Base-by-base conservation (phyloP, 2,113 vertebrate genomes). In the Mustela nigripes region DNA sequence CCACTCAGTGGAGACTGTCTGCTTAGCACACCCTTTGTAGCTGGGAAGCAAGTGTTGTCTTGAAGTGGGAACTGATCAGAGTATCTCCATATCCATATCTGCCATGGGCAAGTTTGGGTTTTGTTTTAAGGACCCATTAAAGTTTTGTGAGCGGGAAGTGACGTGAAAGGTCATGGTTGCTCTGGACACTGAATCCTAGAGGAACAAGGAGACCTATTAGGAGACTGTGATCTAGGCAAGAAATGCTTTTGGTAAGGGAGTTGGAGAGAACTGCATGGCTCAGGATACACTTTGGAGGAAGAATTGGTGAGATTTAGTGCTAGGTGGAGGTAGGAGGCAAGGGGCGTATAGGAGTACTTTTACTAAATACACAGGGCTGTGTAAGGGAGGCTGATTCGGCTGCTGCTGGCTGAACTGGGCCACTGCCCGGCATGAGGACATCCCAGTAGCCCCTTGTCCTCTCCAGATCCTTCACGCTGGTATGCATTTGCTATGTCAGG, bases 251-350 rank as follows among this genome's bases (percentile, higher is more conserved):
- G 76, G 69, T 76, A 83, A 15, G 36, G 53, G 39, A 91, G 28
- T 33, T 94, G 53, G 50, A 87, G 56, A 94, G 58, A 92, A 82
- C 62, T 15, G 48, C 2, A 56, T 11, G 11, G 78, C 42, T 92
- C 62, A 76, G 71, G 67, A 45, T 62, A 69, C 26, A 56, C 92
- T 89, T 94, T 92, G 50, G 69, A 89, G 78, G 39, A 78, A 58
- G 50, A 90, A 62, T 18, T 84, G 36, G 11, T 84, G 69, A 76
- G 62, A 95, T 63, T 71, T 84, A 69, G 56, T 42, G 24, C 62
- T 67, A 79, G 53, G 56, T 78, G 31, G 16, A 56, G 53, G 6
- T 48, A 78, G n/a, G 5, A 56, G 11, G 56, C 76, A 71, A 56
- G 63, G 33, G 56, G 33, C 16, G 87, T 62, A 50, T 67, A 67